phyloP scores from a whole-genome alignment of 2,797 vertebrate genomes.

The Craterocephalus amniculus region DNA sequence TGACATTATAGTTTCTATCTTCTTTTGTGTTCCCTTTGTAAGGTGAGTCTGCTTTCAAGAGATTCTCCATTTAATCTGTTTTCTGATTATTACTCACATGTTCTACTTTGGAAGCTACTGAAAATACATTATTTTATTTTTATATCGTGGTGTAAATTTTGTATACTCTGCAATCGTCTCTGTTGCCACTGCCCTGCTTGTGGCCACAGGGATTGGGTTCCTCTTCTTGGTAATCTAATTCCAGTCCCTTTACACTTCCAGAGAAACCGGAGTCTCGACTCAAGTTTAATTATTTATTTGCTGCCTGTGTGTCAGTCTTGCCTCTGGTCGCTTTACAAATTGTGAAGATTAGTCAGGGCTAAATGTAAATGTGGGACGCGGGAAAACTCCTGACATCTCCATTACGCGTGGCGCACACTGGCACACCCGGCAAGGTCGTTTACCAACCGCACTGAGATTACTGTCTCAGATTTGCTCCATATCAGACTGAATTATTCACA shows the following conservation, averaged over 20 bases:
- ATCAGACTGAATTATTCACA: constrained; percentile 70
- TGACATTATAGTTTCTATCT: constrained; percentile 9
- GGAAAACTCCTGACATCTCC: constrained; percentile 41
- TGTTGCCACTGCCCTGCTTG: constrained; percentile 49
- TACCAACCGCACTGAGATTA: background rate
- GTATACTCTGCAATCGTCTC: constrained; percentile 53
- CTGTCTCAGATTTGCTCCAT: constrained; percentile 23
- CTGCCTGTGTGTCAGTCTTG: constrained; percentile 51
- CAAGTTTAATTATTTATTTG: constrained; percentile 79
- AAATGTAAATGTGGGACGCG: constrained; percentile 49
- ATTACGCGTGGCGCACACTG: constrained; percentile 48
- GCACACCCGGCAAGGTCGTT: constrained; percentile 9
- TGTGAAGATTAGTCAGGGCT: constrained; percentile 62
- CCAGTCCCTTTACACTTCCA: constrained; percentile 73
- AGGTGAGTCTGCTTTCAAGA: constrained; percentile 53
- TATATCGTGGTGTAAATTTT: constrained; percentile 63
- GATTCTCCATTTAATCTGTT: background rate
- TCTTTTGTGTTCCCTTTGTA: constrained; percentile 17
- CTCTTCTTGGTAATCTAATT: constrained; percentile 68
- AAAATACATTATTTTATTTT: constrained; percentile 40
- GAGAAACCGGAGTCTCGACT: constrained; percentile 71
- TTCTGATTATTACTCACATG: background rate
- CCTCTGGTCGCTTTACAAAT: constrained; percentile 61
- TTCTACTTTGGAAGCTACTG: background rate
- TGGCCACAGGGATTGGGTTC: constrained; percentile 72